These are phyloP conservation scores for Monopis laevigella DNA, from an alignment of 2,888 invertebrate species.

Conservation along the genomic window DNA sequence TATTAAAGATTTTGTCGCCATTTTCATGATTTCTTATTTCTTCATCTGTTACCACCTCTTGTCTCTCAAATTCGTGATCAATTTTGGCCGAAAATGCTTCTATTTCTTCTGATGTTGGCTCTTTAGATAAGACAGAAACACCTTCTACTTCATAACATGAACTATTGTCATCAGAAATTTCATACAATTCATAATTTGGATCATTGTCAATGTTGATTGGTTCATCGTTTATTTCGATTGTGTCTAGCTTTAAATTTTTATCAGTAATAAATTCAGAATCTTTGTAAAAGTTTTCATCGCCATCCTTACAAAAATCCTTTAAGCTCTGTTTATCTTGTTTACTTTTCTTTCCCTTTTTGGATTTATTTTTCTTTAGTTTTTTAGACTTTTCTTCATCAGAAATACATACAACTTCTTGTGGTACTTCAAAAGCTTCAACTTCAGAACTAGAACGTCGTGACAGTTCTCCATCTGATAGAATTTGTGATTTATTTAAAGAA, in stretches of 20 bases:
- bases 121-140: conserved; percentile 43
- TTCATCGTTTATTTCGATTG: conserved; percentile 11
- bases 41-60: conserved; percentile 34
- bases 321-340: conserved; percentile 35
- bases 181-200: conserved; percentile 31
- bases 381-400: conserved; percentile 44
- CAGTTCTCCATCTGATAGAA: conserved; percentile 45
- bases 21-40: conserved; percentile 29
- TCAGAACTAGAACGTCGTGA: conserved; percentile 41
- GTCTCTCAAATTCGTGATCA: conserved; percentile 44
- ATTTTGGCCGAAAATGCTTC: conserved; percentile 55
- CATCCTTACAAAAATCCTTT: conserved; percentile 43
- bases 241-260: conserved; percentile 13
- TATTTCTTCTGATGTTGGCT: conserved; percentile 52
- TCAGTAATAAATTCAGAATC: conserved; percentile 17
- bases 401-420: conserved; percentile 62
- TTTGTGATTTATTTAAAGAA: too few species aligned
- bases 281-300: conserved; percentile 42
- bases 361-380: conserved; percentile 37
- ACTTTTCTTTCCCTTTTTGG: conserved; percentile 50
- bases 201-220: conserved; percentile 15
- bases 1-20: conserved; percentile 15
- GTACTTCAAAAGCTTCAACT: conserved; percentile 36
- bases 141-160: conserved; percentile 46
- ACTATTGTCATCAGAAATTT: conserved; percentile 49